These are phyloP conservation scores for Homarus americanus DNA, from an alignment of 1,140 invertebrate genomes.

Conservation along the genomic window DNA sequence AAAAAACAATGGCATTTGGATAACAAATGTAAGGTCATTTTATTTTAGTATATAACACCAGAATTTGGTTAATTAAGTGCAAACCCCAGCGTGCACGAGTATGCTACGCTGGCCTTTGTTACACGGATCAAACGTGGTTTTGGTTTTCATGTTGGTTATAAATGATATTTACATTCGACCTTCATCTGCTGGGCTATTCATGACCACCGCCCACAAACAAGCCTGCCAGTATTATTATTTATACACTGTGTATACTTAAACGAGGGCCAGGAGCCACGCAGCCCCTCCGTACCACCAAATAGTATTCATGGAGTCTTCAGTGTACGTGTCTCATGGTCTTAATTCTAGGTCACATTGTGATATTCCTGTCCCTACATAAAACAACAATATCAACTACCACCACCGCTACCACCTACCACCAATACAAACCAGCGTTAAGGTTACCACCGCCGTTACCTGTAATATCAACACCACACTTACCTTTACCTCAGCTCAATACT, in stretches of 20 bases:
- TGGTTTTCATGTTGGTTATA: conserved; percentile 16
- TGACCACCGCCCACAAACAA: background rate
- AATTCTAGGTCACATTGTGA: no score
- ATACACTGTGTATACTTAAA: background rate
- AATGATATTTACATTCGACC: background rate
- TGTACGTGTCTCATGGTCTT: no score
- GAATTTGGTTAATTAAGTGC: conserved; percentile 47
- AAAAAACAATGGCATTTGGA: conserved; percentile 29
- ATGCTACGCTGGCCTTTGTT: conserved; percentile 21
- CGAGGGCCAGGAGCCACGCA: background rate
- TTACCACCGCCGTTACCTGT: no score
- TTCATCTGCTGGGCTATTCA: background rate
- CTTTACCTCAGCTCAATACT: no score
- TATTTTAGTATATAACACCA: background rate
- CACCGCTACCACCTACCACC: no score
- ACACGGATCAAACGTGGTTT: conserved; percentile 6
- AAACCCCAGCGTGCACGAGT: conserved; percentile 7
- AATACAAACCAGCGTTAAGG: no score
- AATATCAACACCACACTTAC: no score
- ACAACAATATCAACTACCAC: no score
- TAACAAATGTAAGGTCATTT: conserved; percentile 36
- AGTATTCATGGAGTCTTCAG: no score
- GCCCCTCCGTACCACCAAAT: no score
- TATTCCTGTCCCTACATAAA: no score
- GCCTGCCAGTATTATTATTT: background rate